These are phyloP conservation scores for Hyperoplus lanceolatus DNA, from an alignment of 2,797 vertebrate species.

Conservation along the genomic window DNA sequence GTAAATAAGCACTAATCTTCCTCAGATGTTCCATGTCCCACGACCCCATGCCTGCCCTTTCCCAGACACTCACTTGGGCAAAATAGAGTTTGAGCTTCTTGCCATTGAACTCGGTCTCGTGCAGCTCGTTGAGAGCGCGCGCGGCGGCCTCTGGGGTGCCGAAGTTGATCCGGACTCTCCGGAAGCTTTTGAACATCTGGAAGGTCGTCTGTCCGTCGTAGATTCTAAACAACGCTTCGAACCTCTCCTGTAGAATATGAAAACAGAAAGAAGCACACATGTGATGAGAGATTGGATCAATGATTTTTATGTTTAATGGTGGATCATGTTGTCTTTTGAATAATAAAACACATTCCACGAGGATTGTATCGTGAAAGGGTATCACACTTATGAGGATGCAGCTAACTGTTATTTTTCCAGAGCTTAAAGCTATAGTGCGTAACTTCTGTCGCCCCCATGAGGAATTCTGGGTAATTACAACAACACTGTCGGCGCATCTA, in stretches of 20 bases:
- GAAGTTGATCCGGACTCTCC: slow-evolving; percentile 97
- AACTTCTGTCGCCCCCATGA: too few species aligned
- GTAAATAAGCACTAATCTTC: slow-evolving; percentile 25
- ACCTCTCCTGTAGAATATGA: slow-evolving; percentile 88
- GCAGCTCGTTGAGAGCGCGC: slow-evolving; percentile 94
- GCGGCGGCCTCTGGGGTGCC: slow-evolving; percentile 94
- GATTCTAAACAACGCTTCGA: slow-evolving; percentile 93
- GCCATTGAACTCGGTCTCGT: slow-evolving; percentile 94
- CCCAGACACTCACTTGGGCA: slow-evolving; percentile 88
- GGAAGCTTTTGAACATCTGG: slow-evolving; percentile 97
- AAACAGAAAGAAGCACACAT: background rate
- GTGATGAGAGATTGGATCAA: background rate
- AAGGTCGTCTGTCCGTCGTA: slow-evolving; percentile 94
- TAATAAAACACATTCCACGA: too few species aligned
- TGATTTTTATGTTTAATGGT: background rate
- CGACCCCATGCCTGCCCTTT: slow-evolving; percentile 14
- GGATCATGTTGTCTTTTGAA: background rate
- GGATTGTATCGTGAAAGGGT: background rate
- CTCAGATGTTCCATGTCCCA: slow-evolving; percentile 16
- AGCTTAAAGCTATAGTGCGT: too few species aligned
- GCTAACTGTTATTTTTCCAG: too few species aligned
- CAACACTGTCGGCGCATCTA: too few species aligned
- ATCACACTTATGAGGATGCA: too few species aligned
- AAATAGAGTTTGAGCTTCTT: slow-evolving; percentile 96
- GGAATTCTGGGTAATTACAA: too few species aligned